A percentile compares a stretch with the other conserved stretches of the same genome.
Evolutionary conservation across 2,888 invertebrate genomes (phyloP).

Genomic region (Timandra comae): DNA sequence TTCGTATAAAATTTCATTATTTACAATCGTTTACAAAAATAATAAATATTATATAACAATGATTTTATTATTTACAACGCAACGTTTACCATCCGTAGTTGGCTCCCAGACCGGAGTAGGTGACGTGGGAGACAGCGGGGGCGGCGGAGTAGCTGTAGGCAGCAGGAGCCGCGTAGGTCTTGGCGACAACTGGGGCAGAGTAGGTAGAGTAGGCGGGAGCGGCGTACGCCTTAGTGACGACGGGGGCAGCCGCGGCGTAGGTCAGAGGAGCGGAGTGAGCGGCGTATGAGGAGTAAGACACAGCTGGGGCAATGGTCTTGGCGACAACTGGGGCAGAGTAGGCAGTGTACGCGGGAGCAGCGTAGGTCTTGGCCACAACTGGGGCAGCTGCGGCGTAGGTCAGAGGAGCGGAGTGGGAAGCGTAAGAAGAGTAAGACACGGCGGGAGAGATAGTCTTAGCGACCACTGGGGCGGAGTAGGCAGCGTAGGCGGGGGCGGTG

Average conservation of each 20-base stretch:
- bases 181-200: constrained; percentile 47
- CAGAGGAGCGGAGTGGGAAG: constrained; percentile 48
- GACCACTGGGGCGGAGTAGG: constrained; percentile 46
- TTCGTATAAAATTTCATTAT: constrained; percentile 15
- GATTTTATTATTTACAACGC: constrained; percentile 12
- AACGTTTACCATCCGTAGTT: constrained; percentile 57
- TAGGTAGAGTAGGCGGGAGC: constrained; percentile 15
- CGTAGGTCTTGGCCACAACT: constrained; percentile 43
- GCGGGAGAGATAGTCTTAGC: constrained; percentile 39
- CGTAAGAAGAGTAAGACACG: constrained; percentile 48
- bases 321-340: constrained; percentile 26
- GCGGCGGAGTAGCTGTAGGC: constrained; percentile 72
- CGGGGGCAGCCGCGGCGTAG: constrained; percentile 45
- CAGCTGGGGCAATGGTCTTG: constrained; percentile 40
- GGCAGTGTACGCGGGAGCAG: constrained; percentile 39
- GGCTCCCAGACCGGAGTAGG: constrained; percentile 78
- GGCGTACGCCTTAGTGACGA: constrained; percentile 45
- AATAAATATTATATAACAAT: constrained; percentile 13
- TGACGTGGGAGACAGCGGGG: constrained; percentile 79
- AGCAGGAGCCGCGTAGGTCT: constrained; percentile 31
- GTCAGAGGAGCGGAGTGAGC: constrained; percentile 37
- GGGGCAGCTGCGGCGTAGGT: constrained; percentile 34
- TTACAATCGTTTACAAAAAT: constrained; percentile 17
- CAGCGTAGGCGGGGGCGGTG: constrained; percentile 28
- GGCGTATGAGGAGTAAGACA: constrained; percentile 27